Base-by-base conservation (phyloP, 2,113 vertebrate species). In the Reinhardtius hippoglossoides region DNA sequence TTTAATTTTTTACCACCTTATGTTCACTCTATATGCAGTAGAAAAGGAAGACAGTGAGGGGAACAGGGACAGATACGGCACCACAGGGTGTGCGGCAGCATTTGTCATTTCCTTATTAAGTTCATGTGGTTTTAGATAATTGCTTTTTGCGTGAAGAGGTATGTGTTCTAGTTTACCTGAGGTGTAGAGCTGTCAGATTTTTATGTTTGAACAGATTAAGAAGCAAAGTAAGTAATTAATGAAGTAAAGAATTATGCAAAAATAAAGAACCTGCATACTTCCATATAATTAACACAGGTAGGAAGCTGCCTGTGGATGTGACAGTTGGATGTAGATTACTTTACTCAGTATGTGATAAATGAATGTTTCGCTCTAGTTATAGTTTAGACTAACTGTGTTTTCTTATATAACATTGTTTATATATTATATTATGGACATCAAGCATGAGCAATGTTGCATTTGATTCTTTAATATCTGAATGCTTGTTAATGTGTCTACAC, bases 71-170 rank as follows among this genome's bases (percentile, higher is more conserved):
- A 48, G 26, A 70, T 12, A 71, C 14, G 58, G 52, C 76, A 40
- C 68, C 61, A 69, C 35, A 4, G 81, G 61, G 61, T 13, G 0
- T 4, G 55, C 3, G 14, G 64, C 48, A 78, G 56, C 56, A 23
- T 21, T 77, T 37, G 52, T 64, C 61, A 69, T 13, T 55, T 78
- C 27, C 57, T 76, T 78, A 87, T 83, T 87, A 73, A 69, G 58
- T 80, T 83, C 86, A 81, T 85, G 84, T 68, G 75, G 89, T 59
- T 86, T 84, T 55, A 75, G 72, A 82, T 91, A 82, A 89, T 87
- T 85, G 89, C 72, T 81, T 89, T 84, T 78, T 80, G 66, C 21
- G 1, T 73, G 23, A 27, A 26, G 68, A 46, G 65, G 56, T 52
- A 59, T 63, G 67, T 62, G 54, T 75, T 77, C 65, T 37, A 66